Evolutionary conservation across 2,113 vertebrate genomes (phyloP), one percentile per base, ranked within the genome.

Genomic region (Scalopus aquaticus): DNA sequence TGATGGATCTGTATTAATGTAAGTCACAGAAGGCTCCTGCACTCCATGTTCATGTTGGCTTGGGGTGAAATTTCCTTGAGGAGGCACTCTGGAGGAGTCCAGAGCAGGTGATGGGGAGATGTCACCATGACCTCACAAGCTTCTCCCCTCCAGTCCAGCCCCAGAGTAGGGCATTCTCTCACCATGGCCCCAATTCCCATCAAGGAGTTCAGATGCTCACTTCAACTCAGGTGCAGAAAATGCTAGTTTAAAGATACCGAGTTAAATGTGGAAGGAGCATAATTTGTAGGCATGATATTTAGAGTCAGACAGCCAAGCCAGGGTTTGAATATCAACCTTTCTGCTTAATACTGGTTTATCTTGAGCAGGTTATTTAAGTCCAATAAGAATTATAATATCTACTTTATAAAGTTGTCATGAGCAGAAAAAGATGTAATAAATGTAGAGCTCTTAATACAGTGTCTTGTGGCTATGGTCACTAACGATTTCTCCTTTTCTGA

Each of bases 1-100:
- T 97, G 97, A 98, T 97, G 97, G 97, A 88, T 96, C 96, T 96
- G 97, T 98, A 97, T 98, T 98, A 98, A 96, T 15, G 0, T 64
- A 93, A 97, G 94, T 96, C 95, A 95, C 95, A 73, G 95, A 93
- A 98, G 87, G 76, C 94, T 97, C 96, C 62, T 24, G 80, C 26
- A 69, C 6, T 49, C 62, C 6, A 3, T 4, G 0, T 1, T 91
- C 72, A 37, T 39, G 11, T 81, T 42, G 13, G 49, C 74, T 35
- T 22, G 70, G 37, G 67, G 49, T 0, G 0, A 73, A 92, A 56
- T 13, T 37, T 44, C 80, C 65, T 93, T 0, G 0, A 67, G 0
- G 1, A 90, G 62, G 69, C 64, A 44, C 46, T 9, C 49, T 51
- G 49, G 49, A 51, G 16, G 60, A 62, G 28, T 11, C 26, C 60